phyloP scores from a whole-genome alignment of 2,113 vertebrate genomes.

The Dasypus novemcinctus region DNA sequence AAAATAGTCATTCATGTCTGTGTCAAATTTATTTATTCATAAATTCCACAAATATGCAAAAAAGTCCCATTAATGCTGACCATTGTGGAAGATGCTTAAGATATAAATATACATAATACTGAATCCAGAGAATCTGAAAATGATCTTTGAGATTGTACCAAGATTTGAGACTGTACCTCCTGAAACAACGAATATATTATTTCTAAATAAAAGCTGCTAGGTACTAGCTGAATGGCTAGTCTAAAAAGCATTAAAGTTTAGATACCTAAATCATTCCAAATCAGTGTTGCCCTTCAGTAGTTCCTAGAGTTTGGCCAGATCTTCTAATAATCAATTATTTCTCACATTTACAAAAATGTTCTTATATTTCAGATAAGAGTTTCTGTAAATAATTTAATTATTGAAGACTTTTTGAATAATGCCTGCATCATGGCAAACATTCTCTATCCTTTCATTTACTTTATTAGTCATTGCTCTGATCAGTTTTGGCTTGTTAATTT shows the following conservation, averaged over 20 bases:
- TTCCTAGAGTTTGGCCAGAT: neutral
- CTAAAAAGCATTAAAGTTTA: neutral
- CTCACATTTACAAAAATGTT: neutral
- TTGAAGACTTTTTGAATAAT: neutral
- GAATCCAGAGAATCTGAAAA: neutral
- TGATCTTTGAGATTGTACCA: neutral
- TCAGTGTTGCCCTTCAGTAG: neutral
- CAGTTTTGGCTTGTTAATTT: neutral
- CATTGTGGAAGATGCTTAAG: neutral
- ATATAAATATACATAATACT: neutral
- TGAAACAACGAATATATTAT: neutral
- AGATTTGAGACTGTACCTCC: neutral
- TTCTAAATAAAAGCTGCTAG: neutral
- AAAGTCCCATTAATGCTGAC: neutral
- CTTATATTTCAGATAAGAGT: neutral
- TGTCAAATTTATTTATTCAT: neutral
- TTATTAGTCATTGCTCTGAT: neutral
- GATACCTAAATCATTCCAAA: neutral
- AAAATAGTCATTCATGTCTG: neutral
- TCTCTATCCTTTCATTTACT: neutral
- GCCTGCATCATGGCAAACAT: neutral
- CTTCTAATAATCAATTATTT: neutral
- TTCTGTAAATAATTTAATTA: slow-evolving; percentile 8
- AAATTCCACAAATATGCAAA: neutral
- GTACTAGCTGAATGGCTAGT: neutral